These are phyloP conservation scores for Gymnothorax javanicus DNA, from an alignment of 2,797 vertebrate species.

Conservation along the genomic window DNA sequence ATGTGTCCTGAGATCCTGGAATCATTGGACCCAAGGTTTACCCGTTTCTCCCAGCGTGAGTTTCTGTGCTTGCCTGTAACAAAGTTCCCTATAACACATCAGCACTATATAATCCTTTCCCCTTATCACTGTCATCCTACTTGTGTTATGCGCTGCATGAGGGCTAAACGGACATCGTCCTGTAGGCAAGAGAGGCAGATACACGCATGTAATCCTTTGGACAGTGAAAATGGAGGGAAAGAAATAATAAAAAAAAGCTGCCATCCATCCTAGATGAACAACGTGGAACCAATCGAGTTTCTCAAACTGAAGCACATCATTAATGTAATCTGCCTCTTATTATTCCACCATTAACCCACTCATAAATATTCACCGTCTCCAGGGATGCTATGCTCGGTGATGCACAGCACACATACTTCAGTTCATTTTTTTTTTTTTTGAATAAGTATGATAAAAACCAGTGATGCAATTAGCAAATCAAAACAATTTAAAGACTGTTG, in stretches of 20 bases:
- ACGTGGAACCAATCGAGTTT: not conserved
- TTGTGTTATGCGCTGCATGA: not conserved
- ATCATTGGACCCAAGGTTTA: not conserved
- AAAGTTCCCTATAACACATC: not conserved
- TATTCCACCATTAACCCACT: not conserved
- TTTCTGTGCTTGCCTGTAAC: not conserved
- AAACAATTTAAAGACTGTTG: not conserved
- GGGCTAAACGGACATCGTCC: not conserved
- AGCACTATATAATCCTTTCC: not conserved
- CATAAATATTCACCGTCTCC: not conserved
- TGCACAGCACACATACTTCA: not conserved
- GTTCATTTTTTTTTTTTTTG: not conserved
- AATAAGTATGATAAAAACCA: not conserved
- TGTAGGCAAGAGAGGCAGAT: not conserved
- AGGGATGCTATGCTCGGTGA: not conserved
- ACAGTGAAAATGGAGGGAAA: too few relatives aligned
- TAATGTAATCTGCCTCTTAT: constrained; percentile 15
- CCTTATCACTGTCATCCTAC: not conserved
- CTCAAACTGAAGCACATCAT: constrained; percentile 4
- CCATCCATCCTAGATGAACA: not conserved
- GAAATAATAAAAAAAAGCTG: not conserved
- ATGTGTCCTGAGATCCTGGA: not conserved
- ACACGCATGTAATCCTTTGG: too few relatives aligned
- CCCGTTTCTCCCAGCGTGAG: not conserved
- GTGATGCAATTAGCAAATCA: not conserved